Base-by-base conservation (phyloP, 2,888 invertebrate species). In the Clepsis dumicolana region DNA sequence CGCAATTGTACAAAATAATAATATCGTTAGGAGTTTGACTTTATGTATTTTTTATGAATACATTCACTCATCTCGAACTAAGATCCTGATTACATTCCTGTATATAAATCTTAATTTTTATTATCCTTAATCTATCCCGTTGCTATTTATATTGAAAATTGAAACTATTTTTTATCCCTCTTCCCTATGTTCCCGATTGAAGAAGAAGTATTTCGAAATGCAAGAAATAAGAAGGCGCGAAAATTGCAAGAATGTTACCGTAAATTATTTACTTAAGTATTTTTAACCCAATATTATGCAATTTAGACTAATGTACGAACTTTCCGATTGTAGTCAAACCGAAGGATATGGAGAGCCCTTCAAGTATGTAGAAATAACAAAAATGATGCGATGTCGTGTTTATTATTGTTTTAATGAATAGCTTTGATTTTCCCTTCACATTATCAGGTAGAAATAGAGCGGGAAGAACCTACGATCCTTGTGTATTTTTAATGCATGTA, bases 311-410 rank as follows among this genome's bases (percentile, higher is more conserved):
- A 83, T 77, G 61, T 64, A 50, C 48, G 21, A 66, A 57, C 78
- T 84, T 86, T 82, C 79, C 73, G 77, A 84, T 87, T 88, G 77
- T 94, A 96, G 96, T 94, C 95, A 74, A 95, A 96, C 94, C 94
- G 96, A 94, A 95, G 96, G 94, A 96, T 96, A 88, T 96, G 96
- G 96, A 95, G 96, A 91, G 95, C 96, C 78, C 91, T 96, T 86
- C 96, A 96, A 96, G 96, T 96, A 96, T 87, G 96, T 96, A 93
- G 77, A 74, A 72, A 70, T 62, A 56, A 44, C 32, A 70, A 60
- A 59, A 71, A 65, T 63, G 25, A 54, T 67, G 64, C 62, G 38
- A 52, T 72, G 52, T 65, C 29, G 24, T 57, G 57, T 57, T 24
- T 10, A 24, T 41, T n/a, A 7, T 32, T 57, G n/a, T 63, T 62